Conservation (phyloP, 2,797 vertebrate genomes). For the Champsocephalus gunnari region DNA sequence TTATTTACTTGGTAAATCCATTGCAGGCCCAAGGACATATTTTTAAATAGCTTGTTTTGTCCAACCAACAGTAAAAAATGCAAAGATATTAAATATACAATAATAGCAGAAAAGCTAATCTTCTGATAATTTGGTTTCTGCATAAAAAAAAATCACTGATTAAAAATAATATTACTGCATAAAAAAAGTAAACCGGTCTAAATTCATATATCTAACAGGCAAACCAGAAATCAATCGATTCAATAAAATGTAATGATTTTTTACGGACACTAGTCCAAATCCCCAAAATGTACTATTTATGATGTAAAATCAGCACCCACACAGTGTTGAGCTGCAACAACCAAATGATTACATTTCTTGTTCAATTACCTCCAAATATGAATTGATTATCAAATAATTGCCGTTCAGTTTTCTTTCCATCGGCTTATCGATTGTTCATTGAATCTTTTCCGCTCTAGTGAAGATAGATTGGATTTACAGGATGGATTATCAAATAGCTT, state of each 20-base stretch:
- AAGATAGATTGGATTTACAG: neutral
- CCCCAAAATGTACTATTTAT: neutral
- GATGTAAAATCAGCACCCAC: neutral
- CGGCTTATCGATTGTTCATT: neutral
- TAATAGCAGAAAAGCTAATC: neutral
- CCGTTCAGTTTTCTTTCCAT: neutral
- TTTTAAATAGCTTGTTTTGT: neutral
- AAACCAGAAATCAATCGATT: too few relatives aligned
- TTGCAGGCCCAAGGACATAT: neutral
- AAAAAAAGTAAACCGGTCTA: too few relatives aligned
- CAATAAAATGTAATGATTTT: neutral
- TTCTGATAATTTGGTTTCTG: too few relatives aligned
- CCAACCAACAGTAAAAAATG: neutral
- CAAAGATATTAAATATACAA: neutral
- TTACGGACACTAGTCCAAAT: rapidly evolving
- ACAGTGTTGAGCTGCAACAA: neutral
- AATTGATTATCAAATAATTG: neutral
- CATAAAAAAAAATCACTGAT: too few relatives aligned
- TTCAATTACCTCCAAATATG: neutral
- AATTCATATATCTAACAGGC: too few relatives aligned
- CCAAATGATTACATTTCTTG: neutral
- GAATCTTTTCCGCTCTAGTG: neutral
- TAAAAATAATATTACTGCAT: too few relatives aligned
- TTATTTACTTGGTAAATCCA: neutral
- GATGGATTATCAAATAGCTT: neutral